phyloP scores from a whole-genome alignment of 2,113 vertebrate genomes.

The Balaenoptera acutorostrata region DNA sequence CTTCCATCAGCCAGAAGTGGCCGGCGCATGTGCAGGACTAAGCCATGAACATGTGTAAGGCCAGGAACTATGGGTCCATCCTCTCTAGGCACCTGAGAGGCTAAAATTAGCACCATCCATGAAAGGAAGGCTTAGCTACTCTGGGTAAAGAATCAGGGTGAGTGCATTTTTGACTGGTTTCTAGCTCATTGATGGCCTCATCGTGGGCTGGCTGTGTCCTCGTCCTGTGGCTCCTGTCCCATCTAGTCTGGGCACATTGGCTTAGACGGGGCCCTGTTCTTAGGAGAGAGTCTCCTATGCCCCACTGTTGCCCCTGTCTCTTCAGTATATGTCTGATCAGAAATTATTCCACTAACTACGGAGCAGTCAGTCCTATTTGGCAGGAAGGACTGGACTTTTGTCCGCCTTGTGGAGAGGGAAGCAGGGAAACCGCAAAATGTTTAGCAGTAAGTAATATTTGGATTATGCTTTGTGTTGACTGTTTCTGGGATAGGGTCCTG shows the following conservation, averaged over 20 bases:
- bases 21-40: not conserved
- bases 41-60: not conserved
- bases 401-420: not conserved
- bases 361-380: not conserved
- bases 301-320: fast-evolving
- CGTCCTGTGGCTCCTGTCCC: not conserved
- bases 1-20: not conserved
- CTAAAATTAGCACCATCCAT: not conserved
- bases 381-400: not conserved
- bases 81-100: not conserved
- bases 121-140: fast-evolving
- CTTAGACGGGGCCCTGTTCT: not conserved
- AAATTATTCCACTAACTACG: not conserved
- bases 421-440: not conserved
- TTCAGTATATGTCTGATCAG: not conserved
- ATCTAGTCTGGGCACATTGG: not conserved
- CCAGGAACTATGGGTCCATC: not conserved
- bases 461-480: not conserved
- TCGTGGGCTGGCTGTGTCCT: not conserved
- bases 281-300: not conserved
- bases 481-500: not conserved
- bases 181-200: not conserved
- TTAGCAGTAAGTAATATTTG: not conserved
- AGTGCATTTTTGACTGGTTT: not conserved
- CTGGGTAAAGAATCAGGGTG: not conserved